These are phyloP conservation scores for Mallotus villosus DNA, from an alignment of 2,797 vertebrate species.

Conservation along the genomic window DNA sequence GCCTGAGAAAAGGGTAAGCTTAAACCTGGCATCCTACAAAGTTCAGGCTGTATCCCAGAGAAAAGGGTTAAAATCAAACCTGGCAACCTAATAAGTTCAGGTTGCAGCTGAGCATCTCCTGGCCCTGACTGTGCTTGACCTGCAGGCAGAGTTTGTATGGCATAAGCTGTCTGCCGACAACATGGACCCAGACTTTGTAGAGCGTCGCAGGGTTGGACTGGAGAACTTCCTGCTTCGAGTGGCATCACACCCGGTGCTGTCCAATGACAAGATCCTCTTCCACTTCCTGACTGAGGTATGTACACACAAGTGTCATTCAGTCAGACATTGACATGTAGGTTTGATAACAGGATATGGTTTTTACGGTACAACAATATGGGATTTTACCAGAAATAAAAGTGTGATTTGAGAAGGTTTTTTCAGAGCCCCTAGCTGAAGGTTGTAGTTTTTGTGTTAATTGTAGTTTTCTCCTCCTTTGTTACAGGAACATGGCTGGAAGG, in stretches of 20 bases:
- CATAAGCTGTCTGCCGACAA: conserved; percentile 97
- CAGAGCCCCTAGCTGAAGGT: too few relatives aligned
- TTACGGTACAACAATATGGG: not conserved
- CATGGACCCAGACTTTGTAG: conserved; percentile 98
- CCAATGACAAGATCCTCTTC: conserved; percentile 87
- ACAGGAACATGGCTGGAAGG: conserved; percentile 93
- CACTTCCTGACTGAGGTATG: conserved; percentile 90
- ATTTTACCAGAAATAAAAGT: not conserved
- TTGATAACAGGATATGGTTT: not conserved
- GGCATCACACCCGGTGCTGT: conserved; percentile 87
- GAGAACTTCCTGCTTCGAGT: conserved; percentile 94
- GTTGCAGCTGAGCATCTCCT: not conserved
- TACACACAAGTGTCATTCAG: not conserved
- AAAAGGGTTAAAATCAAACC: too few relatives aligned
- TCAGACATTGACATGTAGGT: not conserved
- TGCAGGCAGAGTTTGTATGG: conserved; percentile 96
- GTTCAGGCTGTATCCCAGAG: too few relatives aligned
- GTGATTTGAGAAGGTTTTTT: not conserved
- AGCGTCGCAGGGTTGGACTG: conserved; percentile 89
- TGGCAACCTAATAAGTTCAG: too few relatives aligned
- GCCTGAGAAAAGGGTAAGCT: conserved; percentile 93
- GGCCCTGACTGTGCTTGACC: not conserved
- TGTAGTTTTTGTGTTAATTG: not conserved
- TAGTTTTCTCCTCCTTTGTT: not conserved
- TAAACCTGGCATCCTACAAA: not conserved